A percentile compares a stretch with the other conserved stretches of the same genome.
Evolutionary conservation across 1,140 invertebrate genomes (phyloP).

Genomic region (Telenomus remus): DNA sequence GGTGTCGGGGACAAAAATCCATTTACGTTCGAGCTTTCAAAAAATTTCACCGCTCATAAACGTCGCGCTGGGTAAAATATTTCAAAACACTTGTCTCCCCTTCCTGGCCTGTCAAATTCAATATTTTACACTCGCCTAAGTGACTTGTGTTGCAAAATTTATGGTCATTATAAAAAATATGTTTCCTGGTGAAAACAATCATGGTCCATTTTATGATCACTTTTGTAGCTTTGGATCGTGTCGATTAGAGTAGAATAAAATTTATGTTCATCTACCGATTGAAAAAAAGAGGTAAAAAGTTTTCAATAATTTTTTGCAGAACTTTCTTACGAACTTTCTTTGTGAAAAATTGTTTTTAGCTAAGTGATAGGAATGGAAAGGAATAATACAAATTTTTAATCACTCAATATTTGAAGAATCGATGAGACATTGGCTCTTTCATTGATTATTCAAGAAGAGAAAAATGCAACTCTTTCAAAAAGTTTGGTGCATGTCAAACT

Average conservation of each 20-base stretch:
- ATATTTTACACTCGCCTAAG: background rate
- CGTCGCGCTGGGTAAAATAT: background rate
- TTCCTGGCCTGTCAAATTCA: background rate
- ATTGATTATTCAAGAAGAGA: conserved; percentile 6
- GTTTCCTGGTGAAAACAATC: background rate
- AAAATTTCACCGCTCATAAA: background rate
- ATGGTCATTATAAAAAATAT: background rate
- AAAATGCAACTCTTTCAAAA: background rate
- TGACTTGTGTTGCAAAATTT: background rate
- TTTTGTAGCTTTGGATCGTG: no score
- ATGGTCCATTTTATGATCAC: background rate
- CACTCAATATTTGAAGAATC: no score
- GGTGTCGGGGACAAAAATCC: background rate
- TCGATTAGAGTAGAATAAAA: no score
- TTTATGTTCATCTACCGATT: no score
- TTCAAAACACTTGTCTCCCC: background rate
- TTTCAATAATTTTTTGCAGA: no score
- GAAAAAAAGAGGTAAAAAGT: no score
- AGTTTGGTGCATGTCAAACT: conserved; percentile 38
- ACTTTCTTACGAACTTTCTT: no score
- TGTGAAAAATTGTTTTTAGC: no score
- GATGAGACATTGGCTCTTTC: background rate
- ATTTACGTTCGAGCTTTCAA: background rate
- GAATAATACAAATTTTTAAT: no score
- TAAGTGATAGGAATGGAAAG: no score